A percentile compares a stretch with the other conserved stretches of the same genome.
Conservation (phyloP, 2,797 vertebrate genomes). For the Muscicapa striata region DNA sequence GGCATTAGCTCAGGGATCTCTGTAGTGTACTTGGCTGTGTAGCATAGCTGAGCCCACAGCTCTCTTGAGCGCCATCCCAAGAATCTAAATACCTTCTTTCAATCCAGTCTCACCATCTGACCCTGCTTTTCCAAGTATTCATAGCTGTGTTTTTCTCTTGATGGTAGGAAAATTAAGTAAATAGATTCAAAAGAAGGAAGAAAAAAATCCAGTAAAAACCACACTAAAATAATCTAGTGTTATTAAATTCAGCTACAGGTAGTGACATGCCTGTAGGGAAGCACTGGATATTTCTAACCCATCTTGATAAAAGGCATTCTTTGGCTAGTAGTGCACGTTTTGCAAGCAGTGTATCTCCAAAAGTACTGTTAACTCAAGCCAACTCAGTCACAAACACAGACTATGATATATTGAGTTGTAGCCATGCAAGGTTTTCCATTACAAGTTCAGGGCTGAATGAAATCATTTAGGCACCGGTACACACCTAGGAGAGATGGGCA, state of each 20-base stretch:
- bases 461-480: background rate
- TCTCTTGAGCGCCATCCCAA: background rate
- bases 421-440: slow-evolving; percentile 40
- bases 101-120: slow-evolving; percentile 8
- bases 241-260: slow-evolving; percentile 60
- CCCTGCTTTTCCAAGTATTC: background rate
- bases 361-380: slow-evolving; percentile 47
- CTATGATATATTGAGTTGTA: background rate
- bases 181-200: slow-evolving; percentile 27
- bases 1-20: background rate
- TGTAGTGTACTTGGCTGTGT: background rate
- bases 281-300: slow-evolving; percentile 46
- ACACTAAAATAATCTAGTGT: background rate
- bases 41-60: background rate
- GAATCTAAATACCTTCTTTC: slow-evolving; percentile 14
- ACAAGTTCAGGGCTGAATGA: background rate
- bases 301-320: slow-evolving; percentile 61
- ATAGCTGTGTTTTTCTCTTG: background rate
- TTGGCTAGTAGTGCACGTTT: slow-evolving; percentile 42
- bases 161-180: slow-evolving; percentile 35
- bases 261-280: slow-evolving; percentile 31
- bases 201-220: slow-evolving; percentile 29
- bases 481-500: background rate
- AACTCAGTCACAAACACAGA: slow-evolving; percentile 31
- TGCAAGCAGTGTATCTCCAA: slow-evolving; percentile 49